Evolutionary conservation across 2,797 vertebrate genomes (phyloP).

Genomic region (Tokudaia tokunoshimensis): DNA sequence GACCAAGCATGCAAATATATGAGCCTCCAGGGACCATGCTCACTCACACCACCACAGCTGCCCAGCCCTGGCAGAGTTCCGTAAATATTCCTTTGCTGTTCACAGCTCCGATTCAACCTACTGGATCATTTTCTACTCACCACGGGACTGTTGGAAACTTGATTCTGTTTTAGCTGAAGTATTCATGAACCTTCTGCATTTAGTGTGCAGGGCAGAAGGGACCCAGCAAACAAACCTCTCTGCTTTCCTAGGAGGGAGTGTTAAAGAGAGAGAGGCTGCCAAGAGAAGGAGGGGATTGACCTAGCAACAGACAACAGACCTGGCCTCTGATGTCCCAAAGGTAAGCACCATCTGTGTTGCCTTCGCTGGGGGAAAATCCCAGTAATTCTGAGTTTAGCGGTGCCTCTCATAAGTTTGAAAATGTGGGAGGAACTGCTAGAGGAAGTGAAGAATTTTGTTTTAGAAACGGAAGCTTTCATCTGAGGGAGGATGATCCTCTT

Average conservation of each 20-base stretch:
- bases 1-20: neutral
- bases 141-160: constrained; percentile 77
- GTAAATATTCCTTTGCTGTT: constrained; percentile 67
- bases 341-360: constrained; percentile 1
- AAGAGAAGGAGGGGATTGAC: constrained; percentile 29
- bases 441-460: neutral
- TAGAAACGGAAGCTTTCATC: constrained; percentile 5
- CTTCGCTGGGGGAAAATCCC: neutral
- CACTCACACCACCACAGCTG: neutral
- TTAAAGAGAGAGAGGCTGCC: constrained; percentile 46
- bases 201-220: constrained; percentile 2
- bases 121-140: constrained; percentile 58
- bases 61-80: neutral
- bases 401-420: neutral
- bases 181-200: constrained; percentile 80
- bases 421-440: neutral
- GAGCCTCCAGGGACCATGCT: neutral
- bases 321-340: constrained; percentile 36
- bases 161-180: constrained; percentile 68
- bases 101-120: constrained; percentile 69
- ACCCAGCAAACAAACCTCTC: neutral
- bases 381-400: neutral
- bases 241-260: constrained; percentile 8
- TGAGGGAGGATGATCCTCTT: neutral
- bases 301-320: constrained; percentile 20